Evolutionary conservation across 2,888 invertebrate species (phyloP), one percentile per base, ranked within the genome.

Genomic region (Archaeoteleia sp.): DNA sequence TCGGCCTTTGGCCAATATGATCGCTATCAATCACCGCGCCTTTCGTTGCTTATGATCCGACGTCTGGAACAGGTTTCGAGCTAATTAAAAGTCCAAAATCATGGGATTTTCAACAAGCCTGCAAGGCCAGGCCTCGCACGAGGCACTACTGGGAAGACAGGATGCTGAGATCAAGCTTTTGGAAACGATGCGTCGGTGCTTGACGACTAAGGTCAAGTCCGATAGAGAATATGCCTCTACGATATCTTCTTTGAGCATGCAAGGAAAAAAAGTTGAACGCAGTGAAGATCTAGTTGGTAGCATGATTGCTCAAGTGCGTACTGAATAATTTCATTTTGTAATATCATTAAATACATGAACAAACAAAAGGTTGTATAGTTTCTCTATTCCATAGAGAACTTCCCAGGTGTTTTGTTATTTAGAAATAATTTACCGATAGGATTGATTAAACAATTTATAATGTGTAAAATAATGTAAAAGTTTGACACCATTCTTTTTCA

Each of bases 141-240:
- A 96, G 87, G 96, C 96, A 71, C 88, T 97, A 76, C 88, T 97
- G 75, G 91, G 91, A 66, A 90, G 97, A 53, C 96, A 97, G 86
- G 97, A 97, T 85, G 95, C 95, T 12, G 97, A 97, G 87, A 89
- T 97, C 60, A 90, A 95, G 73, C 91, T 97, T 40, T 90, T 97
- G 88, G 97, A 97, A 82, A 92, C 92, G 70, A 95, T 97, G 92
- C 93, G 94, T 80, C 88, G 95, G 68, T 95, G 95, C 78, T 89
- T 97, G 57, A 89, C 91, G 74, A 90, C 92, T 74, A 94, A 96
- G 87, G 92, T 96, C 83, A 95, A 96, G 86, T 94, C 93, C 81
- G 97, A 97, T 85, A 89, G 94, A 74, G 96, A 97, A 81, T 97
- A 97, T 85, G 94, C 96, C 1, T 88, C 92, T 27, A 93, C 94